Percentiles rank a stretch among this genome's conserved stretches.
Evolutionary conservation across 2,888 invertebrate genomes (phyloP).

Genomic region (Ormyrus pomaceus): DNA sequence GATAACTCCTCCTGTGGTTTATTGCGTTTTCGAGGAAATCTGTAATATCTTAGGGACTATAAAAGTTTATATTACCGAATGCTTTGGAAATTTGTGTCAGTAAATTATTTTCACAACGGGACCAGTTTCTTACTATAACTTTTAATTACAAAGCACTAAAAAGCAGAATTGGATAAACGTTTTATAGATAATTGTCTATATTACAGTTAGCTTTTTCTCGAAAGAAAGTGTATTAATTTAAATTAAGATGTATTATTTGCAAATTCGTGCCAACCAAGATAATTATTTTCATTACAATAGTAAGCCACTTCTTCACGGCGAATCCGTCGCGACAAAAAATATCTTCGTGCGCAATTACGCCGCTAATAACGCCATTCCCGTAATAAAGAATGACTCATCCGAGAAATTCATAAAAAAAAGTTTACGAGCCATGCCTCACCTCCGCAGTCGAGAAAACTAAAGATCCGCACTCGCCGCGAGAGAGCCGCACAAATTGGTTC

Average conservation of each 20-base stretch:
- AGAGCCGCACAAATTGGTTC: conserved; percentile 16
- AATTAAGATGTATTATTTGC: too few relatives aligned
- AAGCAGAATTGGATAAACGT: too few relatives aligned
- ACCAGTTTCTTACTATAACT: too few relatives aligned
- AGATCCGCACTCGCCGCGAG: neutral
- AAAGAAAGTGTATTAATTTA: too few relatives aligned
- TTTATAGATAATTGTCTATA: too few relatives aligned
- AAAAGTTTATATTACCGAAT: conserved; percentile 45
- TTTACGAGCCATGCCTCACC: neutral
- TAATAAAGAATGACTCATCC: conserved; percentile 33
- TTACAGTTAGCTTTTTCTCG: too few relatives aligned
- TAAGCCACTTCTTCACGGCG: too few relatives aligned
- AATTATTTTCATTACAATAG: too few relatives aligned
- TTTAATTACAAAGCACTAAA: too few relatives aligned
- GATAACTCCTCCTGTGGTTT: conserved; percentile 45
- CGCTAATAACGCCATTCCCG: neutral
- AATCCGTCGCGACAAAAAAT: neutral
- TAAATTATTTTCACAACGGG: neutral
- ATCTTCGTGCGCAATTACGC: conserved; percentile 15
- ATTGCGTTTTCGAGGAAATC: conserved; percentile 46
- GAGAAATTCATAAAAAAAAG: conserved; percentile 13
- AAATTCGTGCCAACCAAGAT: too few relatives aligned
- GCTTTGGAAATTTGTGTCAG: conserved; percentile 32
- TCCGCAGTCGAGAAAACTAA: neutral
- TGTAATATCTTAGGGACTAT: conserved; percentile 34